Conservation (phyloP, 1,140 invertebrate genomes). For the Hylyphantes graminicola region DNA sequence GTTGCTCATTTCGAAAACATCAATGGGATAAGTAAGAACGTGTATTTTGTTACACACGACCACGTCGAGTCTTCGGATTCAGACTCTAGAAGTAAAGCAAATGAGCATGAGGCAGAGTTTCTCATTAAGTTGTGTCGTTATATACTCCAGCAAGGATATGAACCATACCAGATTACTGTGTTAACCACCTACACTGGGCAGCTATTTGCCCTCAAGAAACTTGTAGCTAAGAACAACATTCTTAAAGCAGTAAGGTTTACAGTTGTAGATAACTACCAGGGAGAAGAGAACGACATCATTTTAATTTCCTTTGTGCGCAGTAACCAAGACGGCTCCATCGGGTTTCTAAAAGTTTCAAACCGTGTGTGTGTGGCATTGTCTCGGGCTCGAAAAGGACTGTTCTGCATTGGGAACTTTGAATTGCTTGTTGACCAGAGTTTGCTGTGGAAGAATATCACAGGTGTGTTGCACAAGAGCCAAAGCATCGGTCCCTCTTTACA, state of each 20-base stretch:
- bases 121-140: constrained; percentile 73
- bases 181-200: constrained; percentile 77
- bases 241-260: constrained; percentile 68
- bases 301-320: constrained; percentile 85
- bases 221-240: not conserved
- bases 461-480: constrained; percentile 52
- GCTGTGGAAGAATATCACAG: constrained; percentile 68
- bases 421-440: constrained; percentile 69
- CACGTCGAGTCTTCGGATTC: constrained; percentile 19
- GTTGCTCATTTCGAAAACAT: constrained; percentile 41
- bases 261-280: constrained; percentile 86
- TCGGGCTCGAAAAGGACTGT: constrained; percentile 79
- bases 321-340: constrained; percentile 76
- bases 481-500: constrained; percentile 65
- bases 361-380: constrained; percentile 87
- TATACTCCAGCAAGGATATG: constrained; percentile 74
- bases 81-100: constrained; percentile 64
- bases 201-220: constrained; percentile 62
- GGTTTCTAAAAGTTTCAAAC: constrained; percentile 82
- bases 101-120: constrained; percentile 74
- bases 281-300: constrained; percentile 87
- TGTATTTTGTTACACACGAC: constrained; percentile 53
- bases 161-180: constrained; percentile 74
- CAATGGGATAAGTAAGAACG: constrained; percentile 46
- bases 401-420: constrained; percentile 77